Percentiles rank a stretch among this genome's conserved stretches.
phyloP scores from a whole-genome alignment of 2,797 vertebrate species.

The Lepidocolaptes lacrymiger region DNA sequence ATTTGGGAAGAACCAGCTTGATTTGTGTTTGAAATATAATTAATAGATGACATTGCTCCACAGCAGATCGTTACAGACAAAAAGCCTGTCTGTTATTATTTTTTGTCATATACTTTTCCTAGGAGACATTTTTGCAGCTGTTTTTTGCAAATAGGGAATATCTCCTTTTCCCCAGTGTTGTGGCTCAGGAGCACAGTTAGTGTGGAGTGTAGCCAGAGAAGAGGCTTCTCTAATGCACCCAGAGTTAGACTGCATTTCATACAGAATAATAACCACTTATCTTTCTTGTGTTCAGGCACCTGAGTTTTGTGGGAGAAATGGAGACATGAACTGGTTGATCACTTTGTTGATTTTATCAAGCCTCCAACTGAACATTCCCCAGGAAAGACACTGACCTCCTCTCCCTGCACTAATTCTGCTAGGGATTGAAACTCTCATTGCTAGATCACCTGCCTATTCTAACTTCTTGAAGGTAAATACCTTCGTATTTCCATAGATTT shows the following conservation, averaged over 20 bases:
- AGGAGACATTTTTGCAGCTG: background rate
- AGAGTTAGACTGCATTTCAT: background rate
- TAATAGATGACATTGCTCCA: background rate
- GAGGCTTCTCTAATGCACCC: background rate
- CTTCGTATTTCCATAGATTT: background rate
- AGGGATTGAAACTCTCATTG: background rate
- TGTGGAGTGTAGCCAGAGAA: background rate
- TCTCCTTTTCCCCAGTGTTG: accelerated
- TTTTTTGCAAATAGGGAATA: background rate
- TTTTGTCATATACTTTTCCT: background rate
- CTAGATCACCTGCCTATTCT: background rate
- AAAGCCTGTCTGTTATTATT: background rate
- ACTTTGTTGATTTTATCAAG: background rate
- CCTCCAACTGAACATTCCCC: background rate
- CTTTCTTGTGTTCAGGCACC: background rate
- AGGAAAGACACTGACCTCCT: background rate
- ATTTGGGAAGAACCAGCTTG: background rate
- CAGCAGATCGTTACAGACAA: background rate
- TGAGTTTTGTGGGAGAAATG: background rate
- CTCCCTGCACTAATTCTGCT: background rate
- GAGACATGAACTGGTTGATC: background rate
- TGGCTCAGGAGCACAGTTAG: background rate
- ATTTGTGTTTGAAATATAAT: background rate
- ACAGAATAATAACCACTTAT: background rate
- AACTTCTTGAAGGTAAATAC: background rate